Percentiles rank a stretch among this genome's conserved stretches.
Conservation (phyloP, 2,888 invertebrate species). For the Zaprionus obscuricornis region DNA sequence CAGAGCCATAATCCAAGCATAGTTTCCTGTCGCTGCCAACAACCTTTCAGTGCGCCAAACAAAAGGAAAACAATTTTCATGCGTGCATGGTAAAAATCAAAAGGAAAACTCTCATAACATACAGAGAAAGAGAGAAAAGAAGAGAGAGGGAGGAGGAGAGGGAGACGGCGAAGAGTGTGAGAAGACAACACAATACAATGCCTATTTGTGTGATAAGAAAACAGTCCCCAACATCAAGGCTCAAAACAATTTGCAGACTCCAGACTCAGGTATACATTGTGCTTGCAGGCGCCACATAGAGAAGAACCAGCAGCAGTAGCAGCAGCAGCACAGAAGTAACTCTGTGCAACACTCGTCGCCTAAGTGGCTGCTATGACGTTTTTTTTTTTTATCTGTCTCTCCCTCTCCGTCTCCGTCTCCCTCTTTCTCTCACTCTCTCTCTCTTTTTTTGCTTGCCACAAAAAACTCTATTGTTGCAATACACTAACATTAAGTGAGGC, state of each 20-base stretch:
- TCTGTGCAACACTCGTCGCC: slow-evolving; percentile 50
- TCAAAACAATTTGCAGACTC: slow-evolving; percentile 61
- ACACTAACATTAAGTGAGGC: background rate
- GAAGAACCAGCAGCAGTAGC: too few relatives aligned
- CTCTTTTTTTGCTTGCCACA: too few relatives aligned
- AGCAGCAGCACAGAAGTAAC: slow-evolving; percentile 29
- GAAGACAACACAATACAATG: slow-evolving; percentile 69
- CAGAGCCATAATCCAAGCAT: slow-evolving; percentile 65
- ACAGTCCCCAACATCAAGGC: slow-evolving; percentile 43
- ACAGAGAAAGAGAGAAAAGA: slow-evolving; percentile 13
- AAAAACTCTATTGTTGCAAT: slow-evolving; percentile 29
- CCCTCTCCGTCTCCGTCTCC: too few relatives aligned
- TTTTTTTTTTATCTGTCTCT: slow-evolving; percentile 5
- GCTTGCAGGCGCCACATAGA: slow-evolving; percentile 4
- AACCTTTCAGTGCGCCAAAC: slow-evolving; percentile 60
- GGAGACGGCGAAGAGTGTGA: too few relatives aligned
- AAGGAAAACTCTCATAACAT: slow-evolving; percentile 36
- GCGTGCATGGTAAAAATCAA: slow-evolving; percentile 70
- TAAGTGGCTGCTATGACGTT: slow-evolving; percentile 62
- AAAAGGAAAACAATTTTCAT: slow-evolving; percentile 78
- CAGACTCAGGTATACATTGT: too few relatives aligned
- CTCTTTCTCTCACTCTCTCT: too few relatives aligned
- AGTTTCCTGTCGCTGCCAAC: slow-evolving; percentile 72
- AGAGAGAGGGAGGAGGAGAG: too few relatives aligned
- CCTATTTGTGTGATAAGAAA: slow-evolving; percentile 70